These are phyloP conservation scores for Xiphophorus maculatus DNA, from an alignment of 2,113 vertebrate species.

Conservation along the genomic window DNA sequence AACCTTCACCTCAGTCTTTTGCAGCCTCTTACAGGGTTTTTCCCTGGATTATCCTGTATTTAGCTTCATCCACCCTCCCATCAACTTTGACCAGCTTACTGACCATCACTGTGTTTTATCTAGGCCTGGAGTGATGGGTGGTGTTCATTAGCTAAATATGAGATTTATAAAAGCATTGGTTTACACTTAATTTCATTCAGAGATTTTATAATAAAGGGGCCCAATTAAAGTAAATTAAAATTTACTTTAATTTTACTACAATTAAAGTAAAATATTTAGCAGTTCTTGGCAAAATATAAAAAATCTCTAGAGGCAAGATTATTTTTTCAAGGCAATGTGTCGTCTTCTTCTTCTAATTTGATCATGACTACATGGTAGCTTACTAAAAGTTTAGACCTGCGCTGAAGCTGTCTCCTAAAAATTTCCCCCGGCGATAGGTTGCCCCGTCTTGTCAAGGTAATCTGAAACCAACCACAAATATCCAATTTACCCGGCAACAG, in stretches of 20 bases:
- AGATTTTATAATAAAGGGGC: background rate
- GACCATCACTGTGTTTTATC: background rate
- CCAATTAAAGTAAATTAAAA: no score
- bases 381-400: conserved; percentile 11
- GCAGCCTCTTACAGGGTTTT: no score
- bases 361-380: background rate
- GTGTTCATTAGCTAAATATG: background rate
- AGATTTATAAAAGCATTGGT: background rate
- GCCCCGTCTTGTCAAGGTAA: conserved; percentile 50
- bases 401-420: conserved; percentile 36
- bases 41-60: no score
- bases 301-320: no score
- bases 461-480: conserved; percentile 65
- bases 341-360: background rate
- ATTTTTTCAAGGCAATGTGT: no score
- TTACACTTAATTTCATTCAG: background rate
- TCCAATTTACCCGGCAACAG: conserved; percentile 69
- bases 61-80: no score
- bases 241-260: no score
- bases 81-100: background rate
- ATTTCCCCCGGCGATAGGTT: conserved; percentile 32
- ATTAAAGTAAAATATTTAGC: no score
- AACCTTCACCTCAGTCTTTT: no score
- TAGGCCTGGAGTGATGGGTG: background rate
- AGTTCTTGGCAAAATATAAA: no score